Evolutionary conservation across 2,113 vertebrate species (phyloP).

Genomic region (Ailurus styani): DNA sequence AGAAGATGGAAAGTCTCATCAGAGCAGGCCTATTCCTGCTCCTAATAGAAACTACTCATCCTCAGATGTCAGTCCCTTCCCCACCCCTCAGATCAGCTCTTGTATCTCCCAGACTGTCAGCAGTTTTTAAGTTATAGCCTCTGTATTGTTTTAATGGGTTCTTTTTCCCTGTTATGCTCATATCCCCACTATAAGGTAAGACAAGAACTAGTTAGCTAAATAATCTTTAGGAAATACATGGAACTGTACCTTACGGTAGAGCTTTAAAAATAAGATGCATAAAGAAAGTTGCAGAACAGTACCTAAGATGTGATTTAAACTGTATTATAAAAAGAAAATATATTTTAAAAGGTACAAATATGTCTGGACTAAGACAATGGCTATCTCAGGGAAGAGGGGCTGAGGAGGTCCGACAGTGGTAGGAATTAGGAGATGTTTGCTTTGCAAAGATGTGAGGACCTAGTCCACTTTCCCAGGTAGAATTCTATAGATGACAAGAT

Average conservation of each 20-base stretch:
- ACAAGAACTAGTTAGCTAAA: not conserved
- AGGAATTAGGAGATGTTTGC: not conserved
- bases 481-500: not conserved
- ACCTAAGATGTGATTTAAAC: not conserved
- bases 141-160: not conserved
- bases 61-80: not conserved
- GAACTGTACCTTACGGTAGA: not conserved
- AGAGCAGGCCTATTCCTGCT: not conserved
- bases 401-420: not conserved
- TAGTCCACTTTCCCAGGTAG: not conserved
- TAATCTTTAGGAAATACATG: not conserved
- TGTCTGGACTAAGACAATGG: not conserved
- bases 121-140: not conserved
- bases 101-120: not conserved
- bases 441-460: not conserved
- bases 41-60: not conserved
- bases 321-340: not conserved
- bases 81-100: not conserved
- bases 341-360: not conserved
- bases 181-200: not conserved
- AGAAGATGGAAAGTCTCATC: not conserved
- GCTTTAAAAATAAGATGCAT: not conserved
- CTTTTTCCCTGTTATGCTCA: not conserved
- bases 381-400: not conserved
- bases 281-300: not conserved